phyloP scores from a whole-genome alignment of 2,113 vertebrate genomes.

The Acinonyx jubatus region DNA sequence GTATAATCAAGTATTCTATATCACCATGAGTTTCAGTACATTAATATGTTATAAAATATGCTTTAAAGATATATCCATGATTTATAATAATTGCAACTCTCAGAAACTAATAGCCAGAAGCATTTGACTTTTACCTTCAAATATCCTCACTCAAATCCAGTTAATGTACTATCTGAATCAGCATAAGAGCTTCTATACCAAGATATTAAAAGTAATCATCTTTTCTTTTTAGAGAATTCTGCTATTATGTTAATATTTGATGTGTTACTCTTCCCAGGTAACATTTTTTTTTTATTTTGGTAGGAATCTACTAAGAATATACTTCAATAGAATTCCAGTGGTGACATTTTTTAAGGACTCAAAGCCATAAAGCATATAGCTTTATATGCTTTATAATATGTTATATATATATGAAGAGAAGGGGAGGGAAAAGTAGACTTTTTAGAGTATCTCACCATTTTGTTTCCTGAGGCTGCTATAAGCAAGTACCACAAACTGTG shows the following conservation, averaged over 20 bases:
- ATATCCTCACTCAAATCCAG: constrained; percentile 39
- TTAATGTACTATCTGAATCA: constrained; percentile 48
- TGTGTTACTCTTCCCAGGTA: background rate
- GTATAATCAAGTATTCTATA: constrained; percentile 51
- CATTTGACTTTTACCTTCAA: constrained; percentile 58
- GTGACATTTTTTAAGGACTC: background rate
- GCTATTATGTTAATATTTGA: constrained; percentile 19
- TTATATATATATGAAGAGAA: background rate
- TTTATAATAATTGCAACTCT: constrained; percentile 62
- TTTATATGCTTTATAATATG: too few species aligned
- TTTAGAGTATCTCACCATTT: background rate
- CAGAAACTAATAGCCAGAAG: constrained; percentile 63
- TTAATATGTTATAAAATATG: constrained; percentile 61
- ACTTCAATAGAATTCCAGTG: background rate
- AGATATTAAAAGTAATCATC: constrained; percentile 35
- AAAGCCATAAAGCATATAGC: background rate
- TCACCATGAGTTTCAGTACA: constrained; percentile 2
- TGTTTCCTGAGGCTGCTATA: background rate
- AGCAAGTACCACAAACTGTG: background rate
- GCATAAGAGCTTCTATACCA: constrained; percentile 26
- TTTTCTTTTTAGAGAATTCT: constrained; percentile 33
- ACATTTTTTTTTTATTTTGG: constrained; percentile 30
- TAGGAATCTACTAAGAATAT: background rate
- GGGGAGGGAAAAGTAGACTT: background rate
- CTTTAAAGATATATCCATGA: constrained; percentile 49